A percentile compares a stretch with the other conserved stretches of the same genome.
Evolutionary conservation across 2,797 vertebrate genomes (phyloP).

Genomic region (Syncerus caffer): DNA sequence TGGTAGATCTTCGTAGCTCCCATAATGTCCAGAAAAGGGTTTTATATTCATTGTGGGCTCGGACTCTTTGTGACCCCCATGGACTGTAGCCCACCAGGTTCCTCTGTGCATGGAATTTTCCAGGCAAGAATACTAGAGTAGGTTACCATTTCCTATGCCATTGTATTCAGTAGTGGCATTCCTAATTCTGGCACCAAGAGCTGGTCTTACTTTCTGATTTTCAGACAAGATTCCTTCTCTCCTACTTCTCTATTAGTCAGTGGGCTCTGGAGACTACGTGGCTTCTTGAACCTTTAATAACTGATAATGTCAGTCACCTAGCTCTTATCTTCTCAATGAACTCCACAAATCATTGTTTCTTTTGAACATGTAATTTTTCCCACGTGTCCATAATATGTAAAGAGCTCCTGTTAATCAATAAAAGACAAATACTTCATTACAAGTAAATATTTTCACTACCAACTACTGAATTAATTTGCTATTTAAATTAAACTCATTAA

Average conservation of each 20-base stretch:
- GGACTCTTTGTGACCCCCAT: background rate
- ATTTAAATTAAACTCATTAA: conserved; percentile 1
- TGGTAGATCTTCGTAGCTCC: background rate
- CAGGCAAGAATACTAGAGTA: background rate
- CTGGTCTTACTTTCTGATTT: background rate
- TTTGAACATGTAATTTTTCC: background rate
- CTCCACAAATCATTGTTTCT: background rate
- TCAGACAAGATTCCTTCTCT: background rate
- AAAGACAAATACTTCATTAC: background rate
- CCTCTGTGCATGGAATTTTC: background rate
- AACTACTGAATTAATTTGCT: background rate
- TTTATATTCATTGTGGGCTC: background rate
- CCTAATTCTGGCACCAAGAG: background rate
- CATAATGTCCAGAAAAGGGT: background rate
- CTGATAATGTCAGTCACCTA: background rate
- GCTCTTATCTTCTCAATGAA: background rate
- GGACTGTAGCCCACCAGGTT: background rate
- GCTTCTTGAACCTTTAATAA: background rate
- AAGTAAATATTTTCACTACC: background rate
- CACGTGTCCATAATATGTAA: background rate
- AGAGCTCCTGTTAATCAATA: conserved; percentile 9
- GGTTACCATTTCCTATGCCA: background rate
- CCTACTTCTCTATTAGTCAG: background rate
- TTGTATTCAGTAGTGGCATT: background rate
- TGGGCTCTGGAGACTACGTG: background rate